Evolutionary conservation across 1,140 invertebrate genomes (phyloP).

Genomic region (Brachystomella parvula): DNA sequence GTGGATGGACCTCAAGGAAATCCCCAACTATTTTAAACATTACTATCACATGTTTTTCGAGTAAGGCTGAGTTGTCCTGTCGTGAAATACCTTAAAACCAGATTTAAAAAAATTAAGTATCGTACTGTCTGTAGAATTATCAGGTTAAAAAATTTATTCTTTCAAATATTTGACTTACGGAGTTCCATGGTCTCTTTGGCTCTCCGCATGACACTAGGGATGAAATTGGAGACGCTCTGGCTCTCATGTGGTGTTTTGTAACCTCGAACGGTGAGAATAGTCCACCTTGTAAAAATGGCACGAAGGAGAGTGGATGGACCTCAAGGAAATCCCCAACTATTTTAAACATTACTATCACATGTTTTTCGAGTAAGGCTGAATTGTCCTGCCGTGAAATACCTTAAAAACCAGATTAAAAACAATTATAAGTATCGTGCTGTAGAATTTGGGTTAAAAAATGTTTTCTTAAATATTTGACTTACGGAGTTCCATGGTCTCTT

Average conservation of each 20-base stretch:
- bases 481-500: slow-evolving; percentile 69
- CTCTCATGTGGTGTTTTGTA: slow-evolving; percentile 67
- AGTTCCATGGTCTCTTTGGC: slow-evolving; percentile 67
- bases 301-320: slow-evolving; percentile 65
- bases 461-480: slow-evolving; percentile 46
- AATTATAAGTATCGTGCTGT: too few relatives aligned
- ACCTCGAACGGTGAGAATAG: slow-evolving; percentile 74
- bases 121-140: neutral
- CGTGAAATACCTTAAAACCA: slow-evolving; percentile 28
- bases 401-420: slow-evolving; percentile 17
- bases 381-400: slow-evolving; percentile 27
- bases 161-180: slow-evolving; percentile 53
- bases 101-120: slow-evolving; percentile 13
- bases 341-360: slow-evolving; percentile 60
- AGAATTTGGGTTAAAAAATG: neutral
- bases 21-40: slow-evolving; percentile 61
- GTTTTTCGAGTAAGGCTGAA: slow-evolving; percentile 62
- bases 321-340: slow-evolving; percentile 65
- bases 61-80: slow-evolving; percentile 46
- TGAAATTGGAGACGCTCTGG: slow-evolving; percentile 62
- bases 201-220: slow-evolving; percentile 67
- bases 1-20: slow-evolving; percentile 65
- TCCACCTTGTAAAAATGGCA: slow-evolving; percentile 65
- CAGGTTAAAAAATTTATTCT: neutral
- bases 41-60: slow-evolving; percentile 69